Percentiles rank a stretch among this genome's conserved stretches.
Evolutionary conservation across 2,888 invertebrate genomes (phyloP).

Genomic region (Platynereis dumerilii): DNA sequence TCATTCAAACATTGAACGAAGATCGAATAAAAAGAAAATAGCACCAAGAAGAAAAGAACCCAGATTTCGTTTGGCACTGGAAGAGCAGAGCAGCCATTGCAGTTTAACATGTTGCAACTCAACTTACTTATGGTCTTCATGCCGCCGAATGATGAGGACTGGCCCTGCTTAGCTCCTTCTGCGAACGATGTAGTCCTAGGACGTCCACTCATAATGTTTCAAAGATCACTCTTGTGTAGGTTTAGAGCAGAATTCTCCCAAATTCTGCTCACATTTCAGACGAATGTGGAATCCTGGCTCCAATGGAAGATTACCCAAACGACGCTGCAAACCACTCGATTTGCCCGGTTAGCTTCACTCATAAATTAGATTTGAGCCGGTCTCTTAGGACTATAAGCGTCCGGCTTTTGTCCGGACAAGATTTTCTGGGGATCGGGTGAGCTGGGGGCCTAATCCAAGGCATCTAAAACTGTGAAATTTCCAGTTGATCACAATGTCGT

Average conservation of each 20-base stretch:
- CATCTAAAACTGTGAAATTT: slow-evolving; percentile 25
- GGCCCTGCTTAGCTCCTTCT: slow-evolving; percentile 32
- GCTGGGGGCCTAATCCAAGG: slow-evolving; percentile 15
- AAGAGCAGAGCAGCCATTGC: no score
- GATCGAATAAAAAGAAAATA: no score
- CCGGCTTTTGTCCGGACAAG: slow-evolving; percentile 6
- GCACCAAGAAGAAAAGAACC: no score
- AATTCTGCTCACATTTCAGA: neutral
- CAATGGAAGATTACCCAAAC: neutral
- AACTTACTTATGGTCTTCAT: slow-evolving; percentile 17
- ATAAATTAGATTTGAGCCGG: neutral
- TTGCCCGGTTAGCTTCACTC: neutral
- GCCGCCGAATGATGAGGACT: slow-evolving; percentile 30
- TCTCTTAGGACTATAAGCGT: neutral
- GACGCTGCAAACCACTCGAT: slow-evolving; percentile 6
- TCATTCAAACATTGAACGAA: no score
- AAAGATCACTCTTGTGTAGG: neutral
- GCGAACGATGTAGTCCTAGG: slow-evolving; percentile 39
- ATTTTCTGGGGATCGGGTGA: slow-evolving; percentile 15
- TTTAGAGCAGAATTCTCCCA: neutral
- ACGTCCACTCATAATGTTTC: slow-evolving; percentile 30
- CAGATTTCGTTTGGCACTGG: no score
- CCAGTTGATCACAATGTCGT: slow-evolving; percentile 28
- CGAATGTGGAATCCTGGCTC: no score
- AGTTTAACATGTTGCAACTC: no score